These are phyloP conservation scores for Lampris incognitus DNA, from an alignment of 2,113 vertebrate genomes.

Conservation along the genomic window DNA sequence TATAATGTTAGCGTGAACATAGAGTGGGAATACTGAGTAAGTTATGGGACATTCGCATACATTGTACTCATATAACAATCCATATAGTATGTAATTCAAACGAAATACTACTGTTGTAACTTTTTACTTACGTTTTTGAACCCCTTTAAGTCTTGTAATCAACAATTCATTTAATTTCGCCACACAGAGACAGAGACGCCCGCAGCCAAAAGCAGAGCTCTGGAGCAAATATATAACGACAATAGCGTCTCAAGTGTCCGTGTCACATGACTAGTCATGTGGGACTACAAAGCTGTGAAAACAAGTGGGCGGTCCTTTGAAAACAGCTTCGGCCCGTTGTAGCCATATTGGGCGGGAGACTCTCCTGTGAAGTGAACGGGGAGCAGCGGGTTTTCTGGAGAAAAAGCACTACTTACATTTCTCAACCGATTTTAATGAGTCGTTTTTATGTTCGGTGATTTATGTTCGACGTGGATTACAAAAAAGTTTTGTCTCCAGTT, in stretches of 20 bases:
- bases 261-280: conserved; percentile 71
- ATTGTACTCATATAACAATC: not conserved
- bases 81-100: not conserved
- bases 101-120: not conserved
- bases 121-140: not conserved
- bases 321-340: not conserved
- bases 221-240: conserved; percentile 6
- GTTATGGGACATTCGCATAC: not conserved
- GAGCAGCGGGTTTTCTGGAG: too few relatives aligned
- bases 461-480: too few relatives aligned
- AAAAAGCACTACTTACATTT: too few relatives aligned
- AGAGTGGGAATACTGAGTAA: not conserved
- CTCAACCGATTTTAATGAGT: too few relatives aligned
- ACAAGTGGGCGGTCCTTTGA: conserved; percentile 10
- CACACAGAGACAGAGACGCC: not conserved
- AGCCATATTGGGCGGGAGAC: too few relatives aligned
- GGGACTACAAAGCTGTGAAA: conserved; percentile 26
- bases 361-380: too few relatives aligned
- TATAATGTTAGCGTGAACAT: conserved; percentile 1
- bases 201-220: not conserved
- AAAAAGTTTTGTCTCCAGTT: too few relatives aligned
- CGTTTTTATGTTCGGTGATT: too few relatives aligned
- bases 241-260: conserved; percentile 13
- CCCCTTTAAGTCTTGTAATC: not conserved
- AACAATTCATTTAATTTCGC: conserved; percentile 21